Conservation (phyloP, 2,113 vertebrate species). For the Marcusenius ussheri region DNA sequence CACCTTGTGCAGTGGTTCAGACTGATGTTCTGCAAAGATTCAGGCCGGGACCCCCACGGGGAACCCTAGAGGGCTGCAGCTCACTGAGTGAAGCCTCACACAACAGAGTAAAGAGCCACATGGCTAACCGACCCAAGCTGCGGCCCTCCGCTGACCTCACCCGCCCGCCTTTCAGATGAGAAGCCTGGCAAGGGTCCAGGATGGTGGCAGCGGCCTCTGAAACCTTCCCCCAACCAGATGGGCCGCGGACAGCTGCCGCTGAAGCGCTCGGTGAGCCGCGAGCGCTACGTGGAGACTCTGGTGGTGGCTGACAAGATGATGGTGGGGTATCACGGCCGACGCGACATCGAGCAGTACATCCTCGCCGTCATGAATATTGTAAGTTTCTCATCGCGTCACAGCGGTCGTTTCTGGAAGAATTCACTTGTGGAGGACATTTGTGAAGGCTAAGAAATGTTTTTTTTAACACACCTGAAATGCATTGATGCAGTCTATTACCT, state of each 20-base stretch:
- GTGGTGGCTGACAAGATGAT: slow-evolving; percentile 98
- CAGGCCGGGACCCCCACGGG: not conserved
- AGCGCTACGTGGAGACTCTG: slow-evolving; percentile 94
- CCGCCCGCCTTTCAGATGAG: slow-evolving; percentile 64
- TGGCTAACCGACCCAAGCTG: not conserved
- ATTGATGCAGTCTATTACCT: not conserved
- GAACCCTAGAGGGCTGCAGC: not conserved
- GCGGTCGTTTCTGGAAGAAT: not conserved
- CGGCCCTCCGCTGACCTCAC: not conserved
- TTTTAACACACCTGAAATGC: not conserved
- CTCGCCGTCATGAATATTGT: slow-evolving; percentile 99
- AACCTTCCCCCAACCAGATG: slow-evolving; percentile 77
- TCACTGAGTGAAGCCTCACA: not conserved
- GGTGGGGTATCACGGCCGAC: slow-evolving; percentile 93
- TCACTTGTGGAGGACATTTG: not conserved
- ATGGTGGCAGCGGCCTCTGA: slow-evolving; percentile 84
- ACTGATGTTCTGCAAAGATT: not conserved
- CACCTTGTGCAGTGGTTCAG: not conserved
- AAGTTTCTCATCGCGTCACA: slow-evolving; percentile 67
- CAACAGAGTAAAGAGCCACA: not conserved
- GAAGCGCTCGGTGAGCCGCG: slow-evolving; percentile 87
- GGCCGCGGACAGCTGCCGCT: slow-evolving; percentile 81
- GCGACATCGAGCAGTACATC: slow-evolving; percentile 97
- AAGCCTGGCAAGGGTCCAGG: slow-evolving; percentile 82
- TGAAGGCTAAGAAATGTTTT: not conserved